phyloP scores from a whole-genome alignment of 2,113 vertebrate genomes.

The Campylomormyrus tamandua region DNA sequence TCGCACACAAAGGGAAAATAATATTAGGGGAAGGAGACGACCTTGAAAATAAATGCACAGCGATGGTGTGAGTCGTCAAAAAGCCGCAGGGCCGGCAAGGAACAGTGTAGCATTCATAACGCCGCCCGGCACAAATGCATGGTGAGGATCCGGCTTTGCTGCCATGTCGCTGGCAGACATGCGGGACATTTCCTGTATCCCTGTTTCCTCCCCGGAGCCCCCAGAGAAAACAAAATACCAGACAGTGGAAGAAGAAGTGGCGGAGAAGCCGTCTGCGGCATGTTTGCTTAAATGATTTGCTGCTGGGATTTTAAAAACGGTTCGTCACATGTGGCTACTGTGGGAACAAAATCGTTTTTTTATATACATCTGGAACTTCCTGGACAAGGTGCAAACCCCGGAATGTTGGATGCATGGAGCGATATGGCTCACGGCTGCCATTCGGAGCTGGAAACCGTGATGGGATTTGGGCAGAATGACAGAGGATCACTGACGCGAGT shows the following conservation, averaged over 20 bases:
- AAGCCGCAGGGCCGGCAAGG: neutral
- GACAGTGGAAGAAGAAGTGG: neutral
- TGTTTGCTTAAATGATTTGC: neutral
- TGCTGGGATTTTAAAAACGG: neutral
- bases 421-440: neutral
- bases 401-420: neutral
- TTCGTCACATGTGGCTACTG: neutral
- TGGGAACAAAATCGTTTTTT: neutral
- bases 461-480: neutral
- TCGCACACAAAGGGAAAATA: neutral
- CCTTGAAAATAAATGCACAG: neutral
- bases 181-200: neutral
- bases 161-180: neutral
- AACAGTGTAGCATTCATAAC: neutral
- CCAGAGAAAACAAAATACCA: neutral
- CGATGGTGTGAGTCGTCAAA: neutral
- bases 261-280: neutral
- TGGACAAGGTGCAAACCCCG: neutral
- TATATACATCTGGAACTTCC: neutral
- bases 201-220: neutral
- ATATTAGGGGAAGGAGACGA: neutral
- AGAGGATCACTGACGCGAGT: neutral
- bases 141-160: neutral
- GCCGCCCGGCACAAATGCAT: neutral
- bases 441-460: neutral